Evolutionary conservation across 2,797 vertebrate species (phyloP).

Genomic region (Myotis daubentonii): DNA sequence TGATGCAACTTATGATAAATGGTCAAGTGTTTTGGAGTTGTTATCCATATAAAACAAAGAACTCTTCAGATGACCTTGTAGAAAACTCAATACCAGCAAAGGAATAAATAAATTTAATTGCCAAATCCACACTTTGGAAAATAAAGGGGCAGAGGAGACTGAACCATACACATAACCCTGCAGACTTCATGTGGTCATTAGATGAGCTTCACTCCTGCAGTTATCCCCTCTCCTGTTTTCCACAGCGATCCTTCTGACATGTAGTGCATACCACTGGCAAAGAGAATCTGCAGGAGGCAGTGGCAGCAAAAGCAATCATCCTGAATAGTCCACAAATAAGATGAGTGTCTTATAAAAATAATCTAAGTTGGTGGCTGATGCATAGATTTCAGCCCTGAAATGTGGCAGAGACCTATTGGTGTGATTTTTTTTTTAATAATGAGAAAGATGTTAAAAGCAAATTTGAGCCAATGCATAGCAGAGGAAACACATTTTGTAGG

Average conservation of each 20-base stretch:
- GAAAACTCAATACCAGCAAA: neutral
- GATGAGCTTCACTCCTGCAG: neutral
- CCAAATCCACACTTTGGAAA: neutral
- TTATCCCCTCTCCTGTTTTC: neutral
- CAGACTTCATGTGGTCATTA: neutral
- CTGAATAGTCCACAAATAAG: neutral
- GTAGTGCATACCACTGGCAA: neutral
- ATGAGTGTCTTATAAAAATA: neutral
- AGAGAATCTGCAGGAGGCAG: neutral
- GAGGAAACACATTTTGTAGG: neutral
- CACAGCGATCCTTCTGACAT: neutral
- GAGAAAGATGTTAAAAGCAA: slow-evolving; percentile 47
- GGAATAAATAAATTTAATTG: slow-evolving; percentile 40
- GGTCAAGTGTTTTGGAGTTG: neutral
- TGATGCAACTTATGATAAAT: slow-evolving; percentile 29
- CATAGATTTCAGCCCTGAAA: neutral
- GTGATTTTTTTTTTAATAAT: neutral
- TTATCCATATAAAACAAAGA: slow-evolving; percentile 38
- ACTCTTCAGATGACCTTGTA: neutral
- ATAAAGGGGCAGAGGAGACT: neutral
- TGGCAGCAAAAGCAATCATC: neutral
- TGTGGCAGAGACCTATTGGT: neutral
- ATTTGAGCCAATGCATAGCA: slow-evolving; percentile 1
- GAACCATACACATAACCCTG: neutral
- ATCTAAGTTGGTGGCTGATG: neutral